Evolutionary conservation across 2,113 vertebrate genomes (phyloP).

Genomic region (Silurus glanis): DNA sequence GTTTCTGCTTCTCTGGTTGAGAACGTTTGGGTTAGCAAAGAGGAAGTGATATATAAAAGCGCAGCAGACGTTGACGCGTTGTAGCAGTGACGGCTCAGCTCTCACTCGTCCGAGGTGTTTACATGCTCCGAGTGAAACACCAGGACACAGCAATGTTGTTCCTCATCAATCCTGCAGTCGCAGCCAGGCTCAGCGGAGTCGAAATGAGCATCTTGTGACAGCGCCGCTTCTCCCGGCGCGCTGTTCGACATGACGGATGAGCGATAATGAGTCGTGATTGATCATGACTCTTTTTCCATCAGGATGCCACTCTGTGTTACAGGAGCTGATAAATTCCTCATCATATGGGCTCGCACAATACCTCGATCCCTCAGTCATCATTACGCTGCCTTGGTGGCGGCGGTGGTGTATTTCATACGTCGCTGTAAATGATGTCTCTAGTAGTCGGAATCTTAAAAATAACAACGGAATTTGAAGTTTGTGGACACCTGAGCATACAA

Average conservation of each 20-base stretch:
- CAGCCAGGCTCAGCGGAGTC: neutral
- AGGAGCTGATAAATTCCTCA: constrained; percentile 39
- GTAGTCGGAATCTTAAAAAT: no score
- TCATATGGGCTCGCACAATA: neutral
- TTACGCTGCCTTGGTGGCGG: constrained; percentile 10
- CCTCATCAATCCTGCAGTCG: neutral
- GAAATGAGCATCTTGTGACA: neutral
- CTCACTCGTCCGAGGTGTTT: neutral
- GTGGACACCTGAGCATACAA: no score
- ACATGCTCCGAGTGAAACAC: neutral
- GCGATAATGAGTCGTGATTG: constrained; percentile 58
- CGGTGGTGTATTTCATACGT: neutral
- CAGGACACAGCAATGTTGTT: neutral
- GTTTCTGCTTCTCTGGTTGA: neutral
- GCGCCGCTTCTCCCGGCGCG: neutral
- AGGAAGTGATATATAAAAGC: neutral
- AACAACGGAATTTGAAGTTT: no score
- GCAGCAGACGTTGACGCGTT: neutral
- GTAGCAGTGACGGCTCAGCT: neutral
- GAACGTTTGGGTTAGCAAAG: neutral
- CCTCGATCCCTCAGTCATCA: neutral
- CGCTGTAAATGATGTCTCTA: neutral
- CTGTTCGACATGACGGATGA: constrained; percentile 53
- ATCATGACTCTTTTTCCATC: constrained; percentile 48
- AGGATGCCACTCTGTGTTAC: constrained; percentile 19